A percentile compares a stretch with the other conserved stretches of the same genome.
phyloP scores from a whole-genome alignment of 2,113 vertebrate genomes.

The Hucho hucho region DNA sequence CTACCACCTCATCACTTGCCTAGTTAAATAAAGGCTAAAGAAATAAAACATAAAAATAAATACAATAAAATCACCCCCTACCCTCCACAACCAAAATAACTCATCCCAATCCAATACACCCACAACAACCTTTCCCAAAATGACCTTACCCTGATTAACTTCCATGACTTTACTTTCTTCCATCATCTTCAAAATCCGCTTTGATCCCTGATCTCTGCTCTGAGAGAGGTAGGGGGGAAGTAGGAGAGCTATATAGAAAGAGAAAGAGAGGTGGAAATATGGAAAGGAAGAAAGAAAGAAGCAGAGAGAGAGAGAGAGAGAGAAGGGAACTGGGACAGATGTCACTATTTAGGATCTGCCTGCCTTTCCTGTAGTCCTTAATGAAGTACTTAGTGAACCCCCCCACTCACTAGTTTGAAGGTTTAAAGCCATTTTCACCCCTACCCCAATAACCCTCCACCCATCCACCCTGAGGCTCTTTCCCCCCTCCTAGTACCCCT shows the following conservation, averaged over 20 bases:
- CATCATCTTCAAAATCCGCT: not conserved
- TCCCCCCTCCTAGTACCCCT: not conserved
- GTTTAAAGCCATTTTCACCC: slow-evolving; percentile 33
- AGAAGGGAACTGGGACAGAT: slow-evolving; percentile 6
- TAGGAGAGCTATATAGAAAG: not conserved
- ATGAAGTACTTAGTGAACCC: slow-evolving; percentile 45
- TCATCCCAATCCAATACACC: slow-evolving; percentile 45
- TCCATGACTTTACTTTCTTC: not conserved
- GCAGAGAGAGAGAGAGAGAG: not conserved
- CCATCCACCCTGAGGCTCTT: not conserved
- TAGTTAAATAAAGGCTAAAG: too few species aligned
- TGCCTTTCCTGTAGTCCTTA: slow-evolving; percentile 41
- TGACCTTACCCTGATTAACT: not conserved
- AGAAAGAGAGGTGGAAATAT: not conserved
- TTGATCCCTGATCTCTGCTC: too few species aligned
- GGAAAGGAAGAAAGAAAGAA: not conserved
- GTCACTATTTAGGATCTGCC: slow-evolving; percentile 37
- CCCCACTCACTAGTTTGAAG: not conserved
- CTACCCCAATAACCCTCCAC: not conserved
- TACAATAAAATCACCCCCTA: too few species aligned
- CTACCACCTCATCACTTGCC: too few species aligned
- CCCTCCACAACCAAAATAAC: too few species aligned
- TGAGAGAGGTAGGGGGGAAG: not conserved
- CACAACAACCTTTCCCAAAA: slow-evolving; percentile 17
- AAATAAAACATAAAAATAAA: too few species aligned